Percentiles rank a stretch among this genome's conserved stretches.
Conservation (phyloP, 2,888 invertebrate genomes). For the Chymomyza procnemis region DNA sequence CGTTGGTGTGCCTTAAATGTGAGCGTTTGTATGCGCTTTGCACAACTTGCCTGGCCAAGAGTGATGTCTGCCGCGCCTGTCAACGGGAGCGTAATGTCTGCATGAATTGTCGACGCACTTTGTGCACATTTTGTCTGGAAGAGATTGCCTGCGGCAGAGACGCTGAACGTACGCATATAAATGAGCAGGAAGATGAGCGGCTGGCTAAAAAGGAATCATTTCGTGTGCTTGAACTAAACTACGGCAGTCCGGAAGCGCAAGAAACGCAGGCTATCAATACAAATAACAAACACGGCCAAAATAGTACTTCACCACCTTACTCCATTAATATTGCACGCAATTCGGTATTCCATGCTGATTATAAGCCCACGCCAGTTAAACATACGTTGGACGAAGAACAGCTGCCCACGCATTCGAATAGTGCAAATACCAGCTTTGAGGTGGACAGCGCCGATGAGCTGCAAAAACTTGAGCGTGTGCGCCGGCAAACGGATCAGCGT, state of each 20-base stretch:
- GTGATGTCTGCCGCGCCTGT: slow-evolving; percentile 70
- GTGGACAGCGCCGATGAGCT: slow-evolving; percentile 61
- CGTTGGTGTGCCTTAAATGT: slow-evolving; percentile 72
- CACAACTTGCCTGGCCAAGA: slow-evolving; percentile 64
- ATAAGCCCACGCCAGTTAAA: slow-evolving; percentile 53
- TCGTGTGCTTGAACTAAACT: slow-evolving; percentile 54
- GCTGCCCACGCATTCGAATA: slow-evolving; percentile 45
- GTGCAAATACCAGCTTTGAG: slow-evolving; percentile 57
- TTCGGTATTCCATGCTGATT: slow-evolving; percentile 71
- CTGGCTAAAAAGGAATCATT: slow-evolving; percentile 40
- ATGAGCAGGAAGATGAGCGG: slow-evolving; percentile 41
- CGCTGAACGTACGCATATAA: slow-evolving; percentile 61
- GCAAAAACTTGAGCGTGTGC: slow-evolving; percentile 66
- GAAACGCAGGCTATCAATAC: slow-evolving; percentile 28
- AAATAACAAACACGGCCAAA: slow-evolving; percentile 15
- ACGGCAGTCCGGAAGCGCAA: slow-evolving; percentile 24
- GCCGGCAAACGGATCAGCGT: slow-evolving; percentile 68
- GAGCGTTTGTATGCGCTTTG: slow-evolving; percentile 73
- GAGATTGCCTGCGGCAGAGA: slow-evolving; percentile 69
- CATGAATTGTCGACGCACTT: slow-evolving; percentile 70
- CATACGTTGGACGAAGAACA: slow-evolving; percentile 43
- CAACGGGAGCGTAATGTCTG: slow-evolving; percentile 75
- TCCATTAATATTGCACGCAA: slow-evolving; percentile 72
- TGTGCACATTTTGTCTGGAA: slow-evolving; percentile 75
- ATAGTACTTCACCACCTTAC: slow-evolving; percentile 47